Evolutionary conservation across 2,888 invertebrate genomes (phyloP), one percentile per base, ranked within the genome.

Genomic region (Nemurella pictetii): DNA sequence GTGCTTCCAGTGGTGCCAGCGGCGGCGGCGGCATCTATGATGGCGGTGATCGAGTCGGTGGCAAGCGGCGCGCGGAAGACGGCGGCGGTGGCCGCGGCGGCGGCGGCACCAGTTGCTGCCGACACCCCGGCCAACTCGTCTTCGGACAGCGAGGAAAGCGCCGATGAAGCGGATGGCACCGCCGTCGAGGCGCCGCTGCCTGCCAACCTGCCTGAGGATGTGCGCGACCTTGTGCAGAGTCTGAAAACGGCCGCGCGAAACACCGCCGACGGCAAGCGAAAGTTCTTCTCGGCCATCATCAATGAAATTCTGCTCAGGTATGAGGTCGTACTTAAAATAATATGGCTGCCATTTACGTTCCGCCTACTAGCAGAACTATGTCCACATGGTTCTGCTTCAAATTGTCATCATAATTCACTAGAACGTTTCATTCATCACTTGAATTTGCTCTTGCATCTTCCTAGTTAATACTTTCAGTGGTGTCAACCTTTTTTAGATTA

Each of bases 21-120:
- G 27, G 78, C 55, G 2, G 29, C 78, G 12, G 28, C 27, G 86
- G 90, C 89, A 85, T 88, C 88, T 80, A 91, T 92, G 77, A 90
- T 90, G 84, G 92, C 92, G 87, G 91, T 91, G 25, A 93, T 93
- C 87, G 93, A 93, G 87, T 92, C 92, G 74, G 93, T 93, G 20
- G 91, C 92, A 25, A 92, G 91, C 88, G 91, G 90, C n/a, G 89
- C 89, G 2, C 88, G 89, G 84, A 88, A 72, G n/a, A 83, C 72
- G 35, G 85, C 83, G 73, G 3, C 72, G 0, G 28, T 75, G 20
- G 9, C 26, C 2, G 1, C 28, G 27, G 0, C 15, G 26, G 20
- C 75, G 1, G 75, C 27, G 26, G 75, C 75, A 4, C 9, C 9
- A 36, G n/a, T n/a, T n/a, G 26, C 74, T 3, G 78, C 78, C 29